A percentile compares a stretch with the other conserved stretches of the same genome.
Conservation (phyloP, 2,888 invertebrate genomes). For the Palloptera scutellata region DNA sequence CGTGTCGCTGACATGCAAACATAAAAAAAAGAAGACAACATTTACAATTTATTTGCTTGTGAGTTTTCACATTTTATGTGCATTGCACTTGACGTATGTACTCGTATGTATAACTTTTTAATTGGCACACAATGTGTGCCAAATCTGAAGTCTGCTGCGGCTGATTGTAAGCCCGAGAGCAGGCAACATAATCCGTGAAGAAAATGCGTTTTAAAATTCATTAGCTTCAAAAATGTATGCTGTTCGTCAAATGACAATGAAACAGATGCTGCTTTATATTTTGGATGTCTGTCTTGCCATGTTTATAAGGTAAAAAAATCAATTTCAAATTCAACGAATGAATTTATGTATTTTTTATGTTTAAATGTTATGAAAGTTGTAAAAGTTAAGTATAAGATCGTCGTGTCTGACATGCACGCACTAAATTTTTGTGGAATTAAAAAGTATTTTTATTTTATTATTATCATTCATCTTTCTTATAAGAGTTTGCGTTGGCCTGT, state of each 20-base stretch:
- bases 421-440: no score
- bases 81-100: conserved; percentile 28
- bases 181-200: conserved; percentile 15
- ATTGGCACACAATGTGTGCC: not conserved
- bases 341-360: no score
- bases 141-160: not conserved
- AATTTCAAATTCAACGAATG: no score
- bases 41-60: not conserved
- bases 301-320: conserved; percentile 16
- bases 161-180: conserved; percentile 3
- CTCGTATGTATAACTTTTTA: conserved; percentile 34
- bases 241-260: not conserved
- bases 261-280: not conserved
- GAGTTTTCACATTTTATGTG: conserved; percentile 17
- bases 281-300: conserved; percentile 13
- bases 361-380: no score
- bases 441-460: no score
- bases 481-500: no score
- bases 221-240: conserved; percentile 13
- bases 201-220: conserved; percentile 24
- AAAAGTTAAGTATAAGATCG: no score
- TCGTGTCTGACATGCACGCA: no score
- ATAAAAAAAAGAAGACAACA: no score
- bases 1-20: no score
- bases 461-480: no score